These are phyloP conservation scores for Aleadryas rufinucha DNA, from an alignment of 2,113 vertebrate species.

Conservation along the genomic window DNA sequence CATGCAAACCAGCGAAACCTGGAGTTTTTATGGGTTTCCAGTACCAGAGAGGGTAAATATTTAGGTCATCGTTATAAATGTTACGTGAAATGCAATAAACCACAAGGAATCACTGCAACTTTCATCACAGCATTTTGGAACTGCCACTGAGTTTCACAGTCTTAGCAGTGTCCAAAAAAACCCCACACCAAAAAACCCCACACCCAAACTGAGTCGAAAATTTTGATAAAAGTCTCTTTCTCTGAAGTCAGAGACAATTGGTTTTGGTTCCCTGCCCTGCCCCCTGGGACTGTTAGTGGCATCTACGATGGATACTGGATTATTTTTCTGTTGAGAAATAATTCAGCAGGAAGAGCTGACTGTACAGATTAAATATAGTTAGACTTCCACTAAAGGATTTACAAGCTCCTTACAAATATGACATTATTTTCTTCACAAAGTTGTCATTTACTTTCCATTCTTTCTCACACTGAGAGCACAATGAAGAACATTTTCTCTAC, in stretches of 20 bases:
- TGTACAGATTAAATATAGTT: neutral
- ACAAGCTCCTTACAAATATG: neutral
- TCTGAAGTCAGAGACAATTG: neutral
- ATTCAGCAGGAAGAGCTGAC: neutral
- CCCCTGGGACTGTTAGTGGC: neutral
- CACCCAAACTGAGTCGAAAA: neutral
- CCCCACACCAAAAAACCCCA: neutral
- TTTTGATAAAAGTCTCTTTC: neutral
- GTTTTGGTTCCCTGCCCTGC: neutral
- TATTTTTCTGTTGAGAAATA: neutral
- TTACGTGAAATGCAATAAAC: neutral
- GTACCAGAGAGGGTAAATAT: neutral
- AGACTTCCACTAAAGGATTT: neutral
- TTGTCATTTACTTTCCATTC: neutral
- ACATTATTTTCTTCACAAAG: neutral
- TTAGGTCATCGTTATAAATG: neutral
- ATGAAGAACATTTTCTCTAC: rapidly evolving
- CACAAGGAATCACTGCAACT: neutral
- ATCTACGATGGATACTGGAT: neutral
- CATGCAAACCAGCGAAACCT: neutral
- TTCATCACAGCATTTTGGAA: neutral
- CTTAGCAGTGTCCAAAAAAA: neutral
- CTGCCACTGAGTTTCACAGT: neutral
- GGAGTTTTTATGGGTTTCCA: neutral
- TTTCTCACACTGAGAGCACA: neutral